phyloP scores from a whole-genome alignment of 2,113 vertebrate species.

The Zapornia atra region DNA sequence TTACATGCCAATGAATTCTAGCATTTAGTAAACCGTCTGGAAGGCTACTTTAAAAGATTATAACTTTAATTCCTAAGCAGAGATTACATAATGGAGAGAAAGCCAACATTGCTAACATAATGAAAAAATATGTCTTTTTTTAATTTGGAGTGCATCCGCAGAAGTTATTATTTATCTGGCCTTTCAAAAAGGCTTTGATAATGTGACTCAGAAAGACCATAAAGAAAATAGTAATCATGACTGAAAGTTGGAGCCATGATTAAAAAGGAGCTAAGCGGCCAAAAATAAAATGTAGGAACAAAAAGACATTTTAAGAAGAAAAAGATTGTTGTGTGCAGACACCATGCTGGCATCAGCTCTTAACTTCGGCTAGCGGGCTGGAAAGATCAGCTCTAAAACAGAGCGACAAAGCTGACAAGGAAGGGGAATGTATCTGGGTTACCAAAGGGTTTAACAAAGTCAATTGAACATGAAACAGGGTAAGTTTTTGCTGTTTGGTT shows the following conservation, averaged over 20 bases:
- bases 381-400: background rate
- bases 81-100: conserved; percentile 8
- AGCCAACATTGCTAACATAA: background rate
- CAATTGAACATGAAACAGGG: background rate
- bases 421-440: background rate
- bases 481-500: background rate
- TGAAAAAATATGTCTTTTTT: background rate
- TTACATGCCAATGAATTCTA: background rate
- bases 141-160: background rate
- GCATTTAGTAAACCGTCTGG: background rate
- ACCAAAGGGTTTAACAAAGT: background rate
- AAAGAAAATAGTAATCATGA: background rate
- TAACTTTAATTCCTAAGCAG: background rate
- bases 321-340: background rate
- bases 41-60: conserved; percentile 32
- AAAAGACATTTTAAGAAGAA: background rate
- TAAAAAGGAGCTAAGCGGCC: background rate
- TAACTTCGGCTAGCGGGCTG: background rate
- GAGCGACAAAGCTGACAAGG: background rate
- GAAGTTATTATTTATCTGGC: conserved; percentile 11
- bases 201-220: background rate
- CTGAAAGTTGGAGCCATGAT: background rate
- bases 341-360: background rate
- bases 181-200: conserved; percentile 12
- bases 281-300: background rate